These are phyloP conservation scores for Achlya flavicornis DNA, from an alignment of 2,888 invertebrate genomes.

Conservation along the genomic window DNA sequence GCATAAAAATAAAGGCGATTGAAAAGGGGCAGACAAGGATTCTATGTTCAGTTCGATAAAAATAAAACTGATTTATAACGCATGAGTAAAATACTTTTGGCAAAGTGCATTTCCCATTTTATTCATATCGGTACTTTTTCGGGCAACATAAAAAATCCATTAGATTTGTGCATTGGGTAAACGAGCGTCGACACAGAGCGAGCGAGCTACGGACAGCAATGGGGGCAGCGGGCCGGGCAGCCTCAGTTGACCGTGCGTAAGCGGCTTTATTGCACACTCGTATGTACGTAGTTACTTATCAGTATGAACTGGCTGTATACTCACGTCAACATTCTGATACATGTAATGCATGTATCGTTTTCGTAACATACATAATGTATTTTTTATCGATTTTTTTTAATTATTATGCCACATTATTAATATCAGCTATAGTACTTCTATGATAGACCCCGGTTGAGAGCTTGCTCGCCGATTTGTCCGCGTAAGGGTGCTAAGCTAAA, in stretches of 20 bases:
- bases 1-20: not conserved
- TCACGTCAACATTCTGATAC: conserved; percentile 26
- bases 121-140: conserved; percentile 61
- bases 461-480: too few species aligned
- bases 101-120: conserved; percentile 65
- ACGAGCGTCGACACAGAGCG: conserved; percentile 42
- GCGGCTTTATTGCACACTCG: conserved; percentile 57
- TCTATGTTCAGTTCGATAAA: conserved; percentile 29
- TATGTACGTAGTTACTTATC: conserved; percentile 23
- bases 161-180: conserved; percentile 70
- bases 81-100: conserved; percentile 56
- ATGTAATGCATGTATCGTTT: conserved; percentile 24
- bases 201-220: conserved; percentile 28
- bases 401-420: too few species aligned
- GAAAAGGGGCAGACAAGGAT: conserved; percentile 6
- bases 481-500: too few species aligned
- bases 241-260: conserved; percentile 63
- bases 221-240: conserved; percentile 27
- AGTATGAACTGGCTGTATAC: conserved; percentile 26
- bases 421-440: too few species aligned
- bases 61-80: conserved; percentile 53
- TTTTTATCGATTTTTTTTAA: too few species aligned
- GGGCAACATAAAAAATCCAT: conserved; percentile 73
- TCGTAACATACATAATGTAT: not conserved
- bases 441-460: too few species aligned